These are phyloP conservation scores for Saccopteryx bilineata DNA, from an alignment of 2,113 vertebrate genomes.

Conservation along the genomic window DNA sequence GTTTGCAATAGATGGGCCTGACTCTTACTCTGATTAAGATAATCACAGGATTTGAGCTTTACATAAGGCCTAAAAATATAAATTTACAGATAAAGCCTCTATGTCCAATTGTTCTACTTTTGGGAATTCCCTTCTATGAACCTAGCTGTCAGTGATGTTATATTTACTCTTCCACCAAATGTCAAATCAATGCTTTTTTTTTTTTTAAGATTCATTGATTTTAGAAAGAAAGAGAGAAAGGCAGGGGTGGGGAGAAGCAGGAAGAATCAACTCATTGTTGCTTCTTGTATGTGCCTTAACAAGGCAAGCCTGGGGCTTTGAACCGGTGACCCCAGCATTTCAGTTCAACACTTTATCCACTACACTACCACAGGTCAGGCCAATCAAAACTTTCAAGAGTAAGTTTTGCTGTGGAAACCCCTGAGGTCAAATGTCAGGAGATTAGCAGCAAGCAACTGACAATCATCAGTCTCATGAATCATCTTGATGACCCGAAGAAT, in stretches of 20 bases:
- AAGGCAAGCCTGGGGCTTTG: too few species aligned
- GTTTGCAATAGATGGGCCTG: not conserved
- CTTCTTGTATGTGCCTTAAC: too few species aligned
- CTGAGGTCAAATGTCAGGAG: not conserved
- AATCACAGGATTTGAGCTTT: not conserved
- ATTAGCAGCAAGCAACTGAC: not conserved
- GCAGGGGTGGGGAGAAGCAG: too few species aligned
- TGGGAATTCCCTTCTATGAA: not conserved
- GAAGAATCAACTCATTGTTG: too few species aligned
- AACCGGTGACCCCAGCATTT: too few species aligned
- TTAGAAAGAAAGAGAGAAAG: too few species aligned
- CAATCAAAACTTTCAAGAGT: not conserved
- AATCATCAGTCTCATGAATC: not conserved
- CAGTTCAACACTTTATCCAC: too few species aligned
- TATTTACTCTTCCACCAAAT: not conserved
- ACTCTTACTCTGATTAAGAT: not conserved
- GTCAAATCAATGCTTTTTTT: not conserved
- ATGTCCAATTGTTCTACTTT: not conserved
- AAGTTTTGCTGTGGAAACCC: slow-evolving; percentile 20
- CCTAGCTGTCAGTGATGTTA: not conserved
- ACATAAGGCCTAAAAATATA: not conserved
- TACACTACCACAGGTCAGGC: too few species aligned
- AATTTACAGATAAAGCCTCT: slow-evolving; percentile 18
- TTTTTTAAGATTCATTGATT: too few species aligned
- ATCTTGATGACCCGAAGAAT: not conserved